Percentiles rank a stretch among this genome's conserved stretches.
phyloP scores from a whole-genome alignment of 2,797 vertebrate genomes.

The Myotis findleyi region DNA sequence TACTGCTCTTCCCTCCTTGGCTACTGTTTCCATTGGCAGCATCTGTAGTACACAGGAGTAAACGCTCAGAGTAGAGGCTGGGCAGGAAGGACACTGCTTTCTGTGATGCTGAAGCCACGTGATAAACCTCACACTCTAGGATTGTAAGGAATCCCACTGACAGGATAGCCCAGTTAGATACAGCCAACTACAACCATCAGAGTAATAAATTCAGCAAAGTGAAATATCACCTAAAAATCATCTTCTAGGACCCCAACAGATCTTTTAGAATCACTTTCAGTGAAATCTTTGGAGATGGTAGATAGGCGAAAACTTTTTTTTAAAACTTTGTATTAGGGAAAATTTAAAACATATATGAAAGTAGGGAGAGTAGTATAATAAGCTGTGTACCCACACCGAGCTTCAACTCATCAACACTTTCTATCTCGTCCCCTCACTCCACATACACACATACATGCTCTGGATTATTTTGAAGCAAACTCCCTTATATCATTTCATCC shows the following conservation, averaged over 20 bases:
- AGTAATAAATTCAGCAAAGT: background rate
- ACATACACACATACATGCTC: background rate
- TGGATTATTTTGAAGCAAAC: constrained; percentile 48
- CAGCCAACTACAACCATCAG: background rate
- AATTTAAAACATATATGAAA: constrained; percentile 42
- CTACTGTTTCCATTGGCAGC: constrained; percentile 89
- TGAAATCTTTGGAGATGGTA: background rate
- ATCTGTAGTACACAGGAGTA: constrained; percentile 89
- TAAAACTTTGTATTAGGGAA: background rate
- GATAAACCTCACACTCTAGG: background rate
- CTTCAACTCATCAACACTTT: background rate
- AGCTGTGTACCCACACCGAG: background rate
- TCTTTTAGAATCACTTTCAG: constrained; percentile 42
- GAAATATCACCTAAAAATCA: constrained; percentile 16
- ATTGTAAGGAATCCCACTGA: constrained; percentile 18
- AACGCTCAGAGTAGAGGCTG: constrained; percentile 74
- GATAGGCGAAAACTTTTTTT: background rate
- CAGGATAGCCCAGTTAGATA: background rate
- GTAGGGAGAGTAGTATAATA: background rate
- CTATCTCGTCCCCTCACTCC: background rate
- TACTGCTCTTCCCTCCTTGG: constrained; percentile 87
- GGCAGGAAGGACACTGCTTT: background rate
- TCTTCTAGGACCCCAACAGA: constrained; percentile 19
- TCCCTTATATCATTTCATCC: background rate
- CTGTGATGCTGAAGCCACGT: background rate